These are phyloP conservation scores for Columba janthina DNA, from an alignment of 2,113 vertebrate species.

Conservation along the genomic window DNA sequence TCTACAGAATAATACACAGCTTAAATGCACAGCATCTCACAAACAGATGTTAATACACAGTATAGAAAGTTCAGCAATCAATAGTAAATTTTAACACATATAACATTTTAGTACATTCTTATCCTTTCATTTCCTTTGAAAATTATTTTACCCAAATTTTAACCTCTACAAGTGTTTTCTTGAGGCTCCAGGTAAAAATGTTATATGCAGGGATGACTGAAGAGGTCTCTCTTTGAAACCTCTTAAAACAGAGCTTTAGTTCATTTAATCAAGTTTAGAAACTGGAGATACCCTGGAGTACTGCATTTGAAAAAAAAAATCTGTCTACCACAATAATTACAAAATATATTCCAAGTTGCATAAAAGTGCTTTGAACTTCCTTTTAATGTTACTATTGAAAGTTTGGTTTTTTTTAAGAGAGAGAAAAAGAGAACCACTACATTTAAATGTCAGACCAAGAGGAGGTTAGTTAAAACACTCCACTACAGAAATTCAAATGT, in stretches of 20 bases:
- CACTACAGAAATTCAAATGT: background rate
- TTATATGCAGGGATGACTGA: background rate
- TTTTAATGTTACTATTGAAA: background rate
- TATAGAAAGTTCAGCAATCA: background rate
- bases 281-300: background rate
- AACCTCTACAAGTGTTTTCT: background rate
- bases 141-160: background rate
- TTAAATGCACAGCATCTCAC: background rate
- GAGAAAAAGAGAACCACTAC: background rate
- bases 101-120: background rate
- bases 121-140: background rate
- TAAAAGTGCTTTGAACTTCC: background rate
- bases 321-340: background rate
- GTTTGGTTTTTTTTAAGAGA: background rate
- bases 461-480: background rate
- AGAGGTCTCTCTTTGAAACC: background rate
- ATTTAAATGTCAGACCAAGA: background rate
- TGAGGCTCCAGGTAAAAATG: background rate
- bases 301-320: background rate
- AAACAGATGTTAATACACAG: background rate
- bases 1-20: background rate
- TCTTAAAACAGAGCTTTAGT: background rate
- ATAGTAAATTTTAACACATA: background rate
- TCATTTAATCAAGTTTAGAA: background rate
- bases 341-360: background rate